A percentile compares a stretch with the other conserved stretches of the same genome.
phyloP scores from a whole-genome alignment of 1,140 invertebrate species.

The Drosophila prosaltans region DNA sequence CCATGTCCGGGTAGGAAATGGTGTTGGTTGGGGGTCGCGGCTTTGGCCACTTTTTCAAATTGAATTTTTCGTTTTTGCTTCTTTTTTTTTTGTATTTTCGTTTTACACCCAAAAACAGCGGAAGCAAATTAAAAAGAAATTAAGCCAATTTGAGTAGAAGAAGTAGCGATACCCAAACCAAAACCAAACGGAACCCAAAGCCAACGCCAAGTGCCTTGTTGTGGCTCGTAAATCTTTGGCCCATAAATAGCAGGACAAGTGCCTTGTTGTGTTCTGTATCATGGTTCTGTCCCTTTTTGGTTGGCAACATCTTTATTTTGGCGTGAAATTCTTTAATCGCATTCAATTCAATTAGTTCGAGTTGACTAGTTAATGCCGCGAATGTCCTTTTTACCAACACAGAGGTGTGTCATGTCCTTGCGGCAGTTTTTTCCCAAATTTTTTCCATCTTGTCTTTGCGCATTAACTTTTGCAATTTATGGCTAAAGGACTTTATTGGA shows the following conservation, averaged over 20 bases:
- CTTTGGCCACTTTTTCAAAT: slow-evolving; percentile 73
- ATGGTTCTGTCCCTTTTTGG: slow-evolving; percentile 38
- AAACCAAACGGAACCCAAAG: slow-evolving; percentile 35
- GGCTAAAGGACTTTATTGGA: slow-evolving; percentile 8
- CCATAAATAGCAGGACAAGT: slow-evolving; percentile 71
- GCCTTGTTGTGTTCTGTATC: slow-evolving; percentile 8
- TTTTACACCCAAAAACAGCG: slow-evolving; percentile 36
- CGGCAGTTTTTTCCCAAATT: slow-evolving; percentile 23
- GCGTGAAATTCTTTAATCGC: slow-evolving; percentile 82
- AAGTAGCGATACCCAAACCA: slow-evolving; percentile 7
- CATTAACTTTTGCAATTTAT: slow-evolving; percentile 79
- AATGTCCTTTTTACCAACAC: slow-evolving; percentile 48
- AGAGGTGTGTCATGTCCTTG: slow-evolving; percentile 43
- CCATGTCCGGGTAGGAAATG: slow-evolving; percentile 11
- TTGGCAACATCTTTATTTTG: slow-evolving; percentile 65
- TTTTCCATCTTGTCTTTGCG: slow-evolving; percentile 46
- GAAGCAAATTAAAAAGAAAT: slow-evolving; percentile 82
- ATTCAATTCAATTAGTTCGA: slow-evolving; percentile 83
- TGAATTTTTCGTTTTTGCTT: slow-evolving; percentile 55
- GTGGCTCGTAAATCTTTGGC: slow-evolving; percentile 75
- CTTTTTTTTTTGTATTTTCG: background rate
- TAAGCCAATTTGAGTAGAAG: slow-evolving; percentile 76
- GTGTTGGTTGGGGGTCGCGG: background rate
- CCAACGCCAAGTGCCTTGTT: slow-evolving; percentile 52
- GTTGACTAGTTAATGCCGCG: slow-evolving; percentile 80